Base-by-base conservation (phyloP, 2,888 invertebrate genomes). In the Apamea sordens region DNA sequence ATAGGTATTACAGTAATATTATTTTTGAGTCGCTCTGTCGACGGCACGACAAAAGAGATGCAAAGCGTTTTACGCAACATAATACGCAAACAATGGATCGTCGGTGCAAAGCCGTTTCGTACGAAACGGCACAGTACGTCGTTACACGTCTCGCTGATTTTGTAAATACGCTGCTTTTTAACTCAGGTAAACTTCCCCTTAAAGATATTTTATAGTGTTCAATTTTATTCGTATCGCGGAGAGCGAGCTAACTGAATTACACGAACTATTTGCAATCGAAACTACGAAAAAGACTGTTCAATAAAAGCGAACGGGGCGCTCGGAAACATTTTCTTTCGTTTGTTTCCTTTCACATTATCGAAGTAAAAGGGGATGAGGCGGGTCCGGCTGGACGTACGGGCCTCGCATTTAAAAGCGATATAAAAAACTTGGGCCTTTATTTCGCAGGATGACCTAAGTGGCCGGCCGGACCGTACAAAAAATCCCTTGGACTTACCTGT, bases 371-470 rank as follows among this genome's bases (percentile, higher is more conserved):
- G 95, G 95, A 95, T 94, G 95, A 94, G 95, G 94, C 92, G 93
- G 94, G 94, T 91, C 93, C 90, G 93, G 88, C 92, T 92, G 93
- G 91, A 92, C 95, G 96, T 94, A 96, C 96, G 95, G 93, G 94
- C 92, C 92, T 94, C 95, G 96, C 96, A 96, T 97, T 96, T 96
- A 96, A 96, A 97, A 97, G 94, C 95, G 95, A 96, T 96, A 95
- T 96, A 97, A 96, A 97, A 96, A 96, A 95, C 94, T 95, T 95
- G 94, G 92, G 94, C 94, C 93, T 97, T 97, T 96, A 96, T 96
- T 97, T 96, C 94, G 95, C 96, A 95, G 95, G 96, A 96, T 97
- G 96, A 97, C 96, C 97, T 96, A 96, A 97, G 97, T 97, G 97
- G 96, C 96, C 95, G 95, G 96, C 93, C 95, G 95, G 95, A 92